Evolutionary conservation across 2,797 vertebrate genomes (phyloP).

Genomic region (Schizopygopsis malacanthus): DNA sequence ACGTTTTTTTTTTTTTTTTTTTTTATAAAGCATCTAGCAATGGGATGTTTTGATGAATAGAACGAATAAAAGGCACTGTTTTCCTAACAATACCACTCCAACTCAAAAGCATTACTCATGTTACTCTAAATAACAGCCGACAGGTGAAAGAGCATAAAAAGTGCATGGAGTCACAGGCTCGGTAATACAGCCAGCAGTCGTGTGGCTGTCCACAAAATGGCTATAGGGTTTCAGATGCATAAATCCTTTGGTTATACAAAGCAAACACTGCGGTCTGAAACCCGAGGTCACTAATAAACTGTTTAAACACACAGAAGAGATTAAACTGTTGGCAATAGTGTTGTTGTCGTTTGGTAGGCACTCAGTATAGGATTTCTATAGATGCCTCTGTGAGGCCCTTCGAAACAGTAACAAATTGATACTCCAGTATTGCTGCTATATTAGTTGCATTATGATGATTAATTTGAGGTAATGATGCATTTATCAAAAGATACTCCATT

Average conservation of each 20-base stretch:
- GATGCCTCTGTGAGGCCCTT: background rate
- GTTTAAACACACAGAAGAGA: slow-evolving; percentile 43
- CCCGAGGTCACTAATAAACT: slow-evolving; percentile 44
- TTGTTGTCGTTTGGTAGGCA: slow-evolving; percentile 17
- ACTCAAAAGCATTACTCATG: slow-evolving; percentile 24
- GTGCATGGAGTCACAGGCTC: slow-evolving; percentile 17
- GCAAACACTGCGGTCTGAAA: slow-evolving; percentile 35
- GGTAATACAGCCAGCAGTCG: slow-evolving; percentile 13
- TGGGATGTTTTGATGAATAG: slow-evolving; percentile 9
- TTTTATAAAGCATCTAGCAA: slow-evolving; percentile 6
- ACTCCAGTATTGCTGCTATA: background rate
- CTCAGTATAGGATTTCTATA: background rate
- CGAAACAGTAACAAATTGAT: background rate
- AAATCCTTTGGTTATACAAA: slow-evolving; percentile 48
- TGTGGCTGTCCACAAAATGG: slow-evolving; percentile 44
- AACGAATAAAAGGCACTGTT: background rate
- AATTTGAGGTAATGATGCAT: background rate
- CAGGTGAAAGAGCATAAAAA: slow-evolving; percentile 32
- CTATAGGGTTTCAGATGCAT: slow-evolving; percentile 39
- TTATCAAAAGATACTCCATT: background rate
- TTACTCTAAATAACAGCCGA: slow-evolving; percentile 41
- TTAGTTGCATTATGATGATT: background rate
- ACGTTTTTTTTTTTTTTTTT: too few species aligned
- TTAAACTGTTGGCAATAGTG: slow-evolving; percentile 2
- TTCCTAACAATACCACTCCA: slow-evolving; percentile 10